phyloP scores from a whole-genome alignment of 2,888 invertebrate genomes.

The Tetropium fuscum region DNA sequence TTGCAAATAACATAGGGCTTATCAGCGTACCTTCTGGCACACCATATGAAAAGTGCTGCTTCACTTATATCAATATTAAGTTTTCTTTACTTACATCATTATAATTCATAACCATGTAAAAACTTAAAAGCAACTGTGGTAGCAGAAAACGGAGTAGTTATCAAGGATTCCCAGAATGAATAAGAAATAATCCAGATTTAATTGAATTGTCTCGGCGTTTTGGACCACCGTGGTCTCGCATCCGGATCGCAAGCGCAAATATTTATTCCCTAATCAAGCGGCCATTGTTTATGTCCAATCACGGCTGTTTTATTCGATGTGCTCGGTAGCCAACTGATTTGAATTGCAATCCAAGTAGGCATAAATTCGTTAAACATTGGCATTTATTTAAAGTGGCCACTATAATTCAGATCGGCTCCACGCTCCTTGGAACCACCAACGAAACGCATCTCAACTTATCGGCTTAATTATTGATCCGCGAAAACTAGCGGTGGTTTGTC shows the following conservation, averaged over 20 bases:
- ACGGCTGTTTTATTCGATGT: conserved; percentile 56
- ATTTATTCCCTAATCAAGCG: conserved; percentile 64
- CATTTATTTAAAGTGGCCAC: conserved; percentile 61
- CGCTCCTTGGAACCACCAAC: conserved; percentile 22
- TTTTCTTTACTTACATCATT: too few species aligned
- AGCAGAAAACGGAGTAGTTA: too few species aligned
- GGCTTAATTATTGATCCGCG: conserved; percentile 27
- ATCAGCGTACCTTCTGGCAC: too few species aligned
- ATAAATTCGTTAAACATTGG: conserved; percentile 62
- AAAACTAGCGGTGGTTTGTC: conserved; percentile 24
- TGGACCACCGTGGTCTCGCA: conserved; percentile 60
- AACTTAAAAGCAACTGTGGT: too few species aligned
- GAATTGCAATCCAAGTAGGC: conserved; percentile 61
- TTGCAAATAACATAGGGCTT: too few species aligned
- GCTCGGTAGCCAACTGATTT: conserved; percentile 60
- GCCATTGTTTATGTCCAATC: conserved; percentile 64
- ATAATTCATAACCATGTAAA: too few species aligned
- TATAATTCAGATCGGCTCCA: conserved; percentile 54
- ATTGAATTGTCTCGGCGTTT: conserved; percentile 62
- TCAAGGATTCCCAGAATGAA: conserved; percentile 34
- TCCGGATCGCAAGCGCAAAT: conserved; percentile 51
- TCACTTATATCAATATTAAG: too few species aligned
- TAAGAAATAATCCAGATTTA: conserved; percentile 52
- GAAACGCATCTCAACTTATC: conserved; percentile 25
- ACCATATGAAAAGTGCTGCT: too few species aligned